Conservation (phyloP, 2,888 invertebrate species). For the Pocota personata region DNA sequence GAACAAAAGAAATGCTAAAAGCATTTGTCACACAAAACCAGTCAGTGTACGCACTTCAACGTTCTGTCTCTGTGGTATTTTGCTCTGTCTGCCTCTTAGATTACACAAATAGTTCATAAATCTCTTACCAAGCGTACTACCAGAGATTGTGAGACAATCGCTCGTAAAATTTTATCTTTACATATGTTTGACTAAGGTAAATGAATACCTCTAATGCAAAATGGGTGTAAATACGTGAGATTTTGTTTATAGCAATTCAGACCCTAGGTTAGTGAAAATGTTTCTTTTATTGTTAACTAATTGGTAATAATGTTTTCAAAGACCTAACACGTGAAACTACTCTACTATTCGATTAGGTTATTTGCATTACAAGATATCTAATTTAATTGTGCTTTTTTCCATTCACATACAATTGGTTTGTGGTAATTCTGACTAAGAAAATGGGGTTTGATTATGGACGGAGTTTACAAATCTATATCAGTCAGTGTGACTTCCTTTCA, state of each 20-base stretch:
- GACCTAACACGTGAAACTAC: background rate
- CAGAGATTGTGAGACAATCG: slow-evolving; percentile 27
- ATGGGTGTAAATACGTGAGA: slow-evolving; percentile 24
- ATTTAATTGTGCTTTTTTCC: background rate
- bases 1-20: slow-evolving; percentile 42
- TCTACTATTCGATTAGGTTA: background rate
- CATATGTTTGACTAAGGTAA: slow-evolving; percentile 38
- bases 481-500: background rate
- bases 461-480: background rate
- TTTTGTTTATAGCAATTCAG: background rate
- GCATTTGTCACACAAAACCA: slow-evolving; percentile 51
- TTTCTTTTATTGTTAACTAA: slow-evolving; percentile 13
- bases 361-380: background rate
- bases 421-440: background rate
- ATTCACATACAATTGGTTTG: background rate
- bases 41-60: slow-evolving; percentile 44
- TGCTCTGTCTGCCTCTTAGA: slow-evolving; percentile 20
- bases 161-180: slow-evolving; percentile 46
- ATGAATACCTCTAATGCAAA: slow-evolving; percentile 37
- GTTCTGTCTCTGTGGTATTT: slow-evolving; percentile 11
- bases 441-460: background rate
- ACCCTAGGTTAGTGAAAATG: background rate
- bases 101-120: slow-evolving; percentile 60
- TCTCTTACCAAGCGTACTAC: slow-evolving; percentile 14
- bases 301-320: background rate